A percentile compares a stretch with the other conserved stretches of the same genome.
Conservation (phyloP, 2,113 vertebrate species). For the Neomonachus schauinslandi region DNA sequence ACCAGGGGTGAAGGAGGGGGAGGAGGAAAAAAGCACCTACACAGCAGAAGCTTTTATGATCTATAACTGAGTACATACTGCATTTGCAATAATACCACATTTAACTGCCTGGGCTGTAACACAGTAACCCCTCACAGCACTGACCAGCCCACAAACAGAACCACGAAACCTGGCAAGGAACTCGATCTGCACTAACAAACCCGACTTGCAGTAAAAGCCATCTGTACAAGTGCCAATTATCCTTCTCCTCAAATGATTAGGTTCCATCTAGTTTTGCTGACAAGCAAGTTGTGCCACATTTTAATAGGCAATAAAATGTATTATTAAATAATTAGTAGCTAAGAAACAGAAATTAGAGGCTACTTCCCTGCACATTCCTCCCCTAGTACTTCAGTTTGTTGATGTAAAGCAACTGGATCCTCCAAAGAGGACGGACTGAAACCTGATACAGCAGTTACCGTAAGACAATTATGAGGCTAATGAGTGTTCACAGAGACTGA, state of each 20-base stretch:
- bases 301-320: slow-evolving; percentile 92
- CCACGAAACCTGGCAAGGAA: slow-evolving; percentile 79
- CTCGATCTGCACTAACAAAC: slow-evolving; percentile 72
- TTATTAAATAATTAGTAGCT: slow-evolving; percentile 93
- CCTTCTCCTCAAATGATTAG: slow-evolving; percentile 86
- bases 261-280: slow-evolving; percentile 89
- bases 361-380: slow-evolving; percentile 85
- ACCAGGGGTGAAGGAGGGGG: background rate
- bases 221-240: slow-evolving; percentile 88
- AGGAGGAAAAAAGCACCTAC: slow-evolving; percentile 48
- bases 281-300: slow-evolving; percentile 90
- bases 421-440: slow-evolving; percentile 84
- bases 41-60: slow-evolving; percentile 63
- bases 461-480: slow-evolving; percentile 88
- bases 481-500: slow-evolving; percentile 85
- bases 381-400: slow-evolving; percentile 84
- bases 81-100: slow-evolving; percentile 3
- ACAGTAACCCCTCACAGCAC: slow-evolving; percentile 10
- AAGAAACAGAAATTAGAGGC: slow-evolving; percentile 89
- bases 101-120: slow-evolving; percentile 45
- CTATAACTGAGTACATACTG: slow-evolving; percentile 57
- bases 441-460: slow-evolving; percentile 87
- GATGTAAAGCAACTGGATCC: slow-evolving; percentile 86
- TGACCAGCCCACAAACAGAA: slow-evolving; percentile 72
- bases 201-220: slow-evolving; percentile 85